phyloP scores from a whole-genome alignment of 2,113 vertebrate species.

The Galeopterus variegatus region DNA sequence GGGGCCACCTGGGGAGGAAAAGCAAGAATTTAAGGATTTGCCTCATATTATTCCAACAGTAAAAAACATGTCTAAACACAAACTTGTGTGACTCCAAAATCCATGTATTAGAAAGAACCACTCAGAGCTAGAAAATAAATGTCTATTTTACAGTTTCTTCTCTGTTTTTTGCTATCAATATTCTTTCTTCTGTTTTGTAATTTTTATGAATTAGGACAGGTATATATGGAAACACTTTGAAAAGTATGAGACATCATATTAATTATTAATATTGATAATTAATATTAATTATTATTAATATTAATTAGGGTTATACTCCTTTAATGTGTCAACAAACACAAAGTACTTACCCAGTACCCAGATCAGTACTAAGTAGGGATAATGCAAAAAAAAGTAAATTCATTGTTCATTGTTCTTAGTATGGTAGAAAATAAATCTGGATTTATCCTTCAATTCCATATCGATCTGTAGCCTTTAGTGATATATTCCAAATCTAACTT shows the following conservation, averaged over 20 bases:
- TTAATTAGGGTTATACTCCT: not conserved
- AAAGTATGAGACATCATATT: not conserved
- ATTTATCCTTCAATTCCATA: constrained; percentile 28
- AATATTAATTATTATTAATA: too few species aligned
- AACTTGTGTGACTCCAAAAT: not conserved
- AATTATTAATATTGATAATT: not conserved
- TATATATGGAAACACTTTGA: not conserved
- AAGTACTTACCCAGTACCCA: not conserved
- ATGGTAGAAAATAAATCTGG: not conserved
- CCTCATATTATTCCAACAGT: not conserved
- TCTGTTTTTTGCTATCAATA: not conserved
- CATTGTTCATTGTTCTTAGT: not conserved
- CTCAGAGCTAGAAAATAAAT: not conserved
- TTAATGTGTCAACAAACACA: not conserved
- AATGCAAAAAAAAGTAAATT: not conserved
- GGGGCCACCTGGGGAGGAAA: not conserved
- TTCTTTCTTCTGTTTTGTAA: constrained; percentile 47
- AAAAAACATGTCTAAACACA: not conserved
- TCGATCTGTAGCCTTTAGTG: not conserved
- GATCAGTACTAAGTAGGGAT: not conserved
- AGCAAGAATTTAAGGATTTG: not conserved
- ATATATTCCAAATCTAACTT: constrained; percentile 16
- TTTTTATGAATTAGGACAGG: not conserved
- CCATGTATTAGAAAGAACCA: not conserved
- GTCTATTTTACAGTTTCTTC: not conserved